A percentile compares a stretch with the other conserved stretches of the same genome.
Conservation (phyloP, 1,140 invertebrate genomes). For the Eurosta solidaginis region DNA sequence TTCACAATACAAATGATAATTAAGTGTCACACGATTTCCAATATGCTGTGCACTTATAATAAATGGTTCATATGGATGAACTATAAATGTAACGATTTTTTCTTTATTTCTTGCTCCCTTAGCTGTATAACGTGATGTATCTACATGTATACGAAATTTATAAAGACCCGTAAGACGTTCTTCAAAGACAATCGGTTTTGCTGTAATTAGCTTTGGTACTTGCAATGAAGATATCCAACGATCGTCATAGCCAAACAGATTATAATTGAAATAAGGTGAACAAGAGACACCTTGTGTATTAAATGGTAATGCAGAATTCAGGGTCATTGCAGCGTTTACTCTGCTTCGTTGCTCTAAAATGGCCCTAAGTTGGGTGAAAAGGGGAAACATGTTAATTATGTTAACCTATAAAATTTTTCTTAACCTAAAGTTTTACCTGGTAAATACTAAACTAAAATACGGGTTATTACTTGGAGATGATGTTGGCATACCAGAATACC, state of each 20-base stretch:
- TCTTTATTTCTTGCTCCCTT: constrained; percentile 50
- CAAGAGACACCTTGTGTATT: constrained; percentile 92
- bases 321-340: constrained; percentile 86
- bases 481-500: constrained; percentile 81
- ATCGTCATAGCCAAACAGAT: constrained; percentile 94
- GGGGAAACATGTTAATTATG: neutral
- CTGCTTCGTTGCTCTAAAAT: constrained; percentile 71
- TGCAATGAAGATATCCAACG: constrained; percentile 96
- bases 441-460: constrained; percentile 68
- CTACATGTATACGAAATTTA: constrained; percentile 54
- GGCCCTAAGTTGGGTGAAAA: neutral
- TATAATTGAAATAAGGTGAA: constrained; percentile 91
- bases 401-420: neutral
- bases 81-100: constrained; percentile 97
- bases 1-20: constrained; percentile 79
- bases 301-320: constrained; percentile 91
- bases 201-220: constrained; percentile 83
- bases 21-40: constrained; percentile 89
- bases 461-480: constrained; percentile 92
- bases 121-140: neutral
- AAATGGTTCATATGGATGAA: constrained; percentile 95
- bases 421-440: constrained; percentile 14
- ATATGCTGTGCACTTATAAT: constrained; percentile 94
- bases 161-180: constrained; percentile 64
- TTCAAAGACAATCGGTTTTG: constrained; percentile 79